These are phyloP conservation scores for Diorhabda sublineata DNA, from an alignment of 1,140 invertebrate genomes.

Conservation along the genomic window DNA sequence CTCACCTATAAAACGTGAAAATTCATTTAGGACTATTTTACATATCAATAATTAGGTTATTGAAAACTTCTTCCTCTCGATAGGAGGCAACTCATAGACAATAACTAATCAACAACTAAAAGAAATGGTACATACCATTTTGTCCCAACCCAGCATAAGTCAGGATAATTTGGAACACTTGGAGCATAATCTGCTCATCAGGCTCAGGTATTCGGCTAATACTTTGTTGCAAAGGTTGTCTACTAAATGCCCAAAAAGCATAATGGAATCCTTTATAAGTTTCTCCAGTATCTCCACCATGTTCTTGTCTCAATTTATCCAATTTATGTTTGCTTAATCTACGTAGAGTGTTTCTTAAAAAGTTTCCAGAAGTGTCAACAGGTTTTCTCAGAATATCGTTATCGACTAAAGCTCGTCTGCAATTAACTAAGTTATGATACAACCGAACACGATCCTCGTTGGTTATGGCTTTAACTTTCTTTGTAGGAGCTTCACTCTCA, in stretches of 20 bases:
- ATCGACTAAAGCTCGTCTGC: conserved; percentile 77
- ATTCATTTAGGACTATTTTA: not conserved
- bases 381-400: conserved; percentile 77
- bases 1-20: conserved; percentile 35
- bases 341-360: conserved; percentile 82
- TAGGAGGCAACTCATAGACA: too few relatives aligned
- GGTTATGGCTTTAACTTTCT: conserved; percentile 60
- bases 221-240: conserved; percentile 72
- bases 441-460: conserved; percentile 78
- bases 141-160: conserved; percentile 81
- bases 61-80: not conserved
- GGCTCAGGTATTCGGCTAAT: conserved; percentile 79
- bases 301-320: conserved; percentile 78
- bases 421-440: conserved; percentile 76
- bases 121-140: conserved; percentile 51
- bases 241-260: conserved; percentile 87
- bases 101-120: too few relatives aligned
- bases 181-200: conserved; percentile 79
- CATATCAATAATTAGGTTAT: not conserved
- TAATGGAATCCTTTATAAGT: conserved; percentile 83
- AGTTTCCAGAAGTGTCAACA: conserved; percentile 69
- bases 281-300: conserved; percentile 70
- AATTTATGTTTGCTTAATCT: conserved; percentile 82
- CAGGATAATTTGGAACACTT: conserved; percentile 71
- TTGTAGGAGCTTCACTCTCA: conserved; percentile 69